Evolutionary conservation across 2,113 vertebrate species (phyloP).

Genomic region (Propithecus coquereli): DNA sequence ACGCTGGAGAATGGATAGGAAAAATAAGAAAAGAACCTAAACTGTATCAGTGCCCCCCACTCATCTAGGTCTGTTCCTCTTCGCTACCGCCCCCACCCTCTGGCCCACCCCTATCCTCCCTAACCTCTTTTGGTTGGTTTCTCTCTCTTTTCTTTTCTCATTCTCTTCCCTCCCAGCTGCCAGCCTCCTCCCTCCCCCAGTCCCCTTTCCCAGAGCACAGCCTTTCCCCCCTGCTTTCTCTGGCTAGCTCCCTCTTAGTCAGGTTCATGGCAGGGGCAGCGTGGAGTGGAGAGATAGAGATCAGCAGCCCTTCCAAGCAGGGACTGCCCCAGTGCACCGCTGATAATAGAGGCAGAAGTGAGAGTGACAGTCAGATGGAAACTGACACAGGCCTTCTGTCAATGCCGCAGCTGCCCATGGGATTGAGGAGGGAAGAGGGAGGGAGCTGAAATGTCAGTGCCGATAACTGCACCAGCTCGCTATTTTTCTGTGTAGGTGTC

Average conservation of each 20-base stretch:
- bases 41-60: constrained; percentile 84
- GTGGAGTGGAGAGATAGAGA: constrained; percentile 80
- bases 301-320: constrained; percentile 81
- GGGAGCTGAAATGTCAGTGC: constrained; percentile 88
- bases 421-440: constrained; percentile 64
- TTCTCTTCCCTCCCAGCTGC: constrained; percentile 49
- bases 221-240: neutral
- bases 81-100: constrained; percentile 58
- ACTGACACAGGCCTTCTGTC: constrained; percentile 82
- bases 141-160: constrained; percentile 62
- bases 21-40: constrained; percentile 87
- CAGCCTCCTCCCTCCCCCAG: constrained; percentile 50
- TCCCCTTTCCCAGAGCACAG: constrained; percentile 27
- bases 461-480: constrained; percentile 80
- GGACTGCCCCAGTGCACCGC: constrained; percentile 79
- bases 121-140: constrained; percentile 63
- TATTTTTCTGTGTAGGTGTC: constrained; percentile 75
- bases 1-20: constrained; percentile 84
- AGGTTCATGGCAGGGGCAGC: constrained; percentile 84
- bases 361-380: constrained; percentile 86
- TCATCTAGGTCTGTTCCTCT: constrained; percentile 65
- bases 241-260: constrained; percentile 48
- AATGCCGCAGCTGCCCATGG: constrained; percentile 83
- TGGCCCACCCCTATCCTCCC: constrained; percentile 27
- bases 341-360: constrained; percentile 82